phyloP scores from a whole-genome alignment of 2,797 vertebrate genomes.

The Fratercula arctica region DNA sequence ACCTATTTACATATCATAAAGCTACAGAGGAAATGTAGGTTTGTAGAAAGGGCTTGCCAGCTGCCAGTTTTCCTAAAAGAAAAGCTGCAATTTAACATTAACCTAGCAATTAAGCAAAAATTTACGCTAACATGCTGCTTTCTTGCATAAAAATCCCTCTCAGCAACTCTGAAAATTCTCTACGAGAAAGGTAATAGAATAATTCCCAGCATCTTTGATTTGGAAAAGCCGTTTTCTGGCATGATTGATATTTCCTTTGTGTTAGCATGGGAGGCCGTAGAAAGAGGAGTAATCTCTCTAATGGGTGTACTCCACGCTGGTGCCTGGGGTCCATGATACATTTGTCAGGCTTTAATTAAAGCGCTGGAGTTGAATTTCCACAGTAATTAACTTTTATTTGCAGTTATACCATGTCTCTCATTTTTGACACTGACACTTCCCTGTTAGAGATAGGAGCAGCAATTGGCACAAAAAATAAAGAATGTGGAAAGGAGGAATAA shows the following conservation, averaged over 20 bases:
- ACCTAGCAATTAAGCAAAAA: conserved; percentile 63
- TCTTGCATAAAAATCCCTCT: conserved; percentile 45
- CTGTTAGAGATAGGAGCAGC: neutral
- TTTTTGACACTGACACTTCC: conserved; percentile 47
- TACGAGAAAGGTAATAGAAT: conserved; percentile 44
- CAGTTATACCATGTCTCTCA: conserved; percentile 34
- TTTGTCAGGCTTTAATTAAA: conserved; percentile 72
- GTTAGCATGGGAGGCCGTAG: conserved; percentile 36
- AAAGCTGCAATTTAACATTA: conserved; percentile 59
- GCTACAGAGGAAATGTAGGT: neutral
- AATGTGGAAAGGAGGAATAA: neutral
- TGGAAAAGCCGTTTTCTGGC: conserved; percentile 44
- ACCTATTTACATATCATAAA: conserved; percentile 9
- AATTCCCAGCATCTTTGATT: conserved; percentile 58
- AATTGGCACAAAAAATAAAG: neutral
- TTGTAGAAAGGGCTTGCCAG: neutral
- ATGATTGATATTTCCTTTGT: conserved; percentile 65
- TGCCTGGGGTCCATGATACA: conserved; percentile 43
- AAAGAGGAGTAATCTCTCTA: conserved; percentile 61
- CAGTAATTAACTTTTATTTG: conserved; percentile 71
- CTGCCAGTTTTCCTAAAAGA: conserved; percentile 43
- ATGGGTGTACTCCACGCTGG: conserved; percentile 34
- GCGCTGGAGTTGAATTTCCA: conserved; percentile 48
- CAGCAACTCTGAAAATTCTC: conserved; percentile 39
- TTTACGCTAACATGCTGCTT: conserved; percentile 18